A percentile compares a stretch with the other conserved stretches of the same genome.
Evolutionary conservation across 2,888 invertebrate genomes (phyloP).

Genomic region (Drosophila subquinaria): DNA sequence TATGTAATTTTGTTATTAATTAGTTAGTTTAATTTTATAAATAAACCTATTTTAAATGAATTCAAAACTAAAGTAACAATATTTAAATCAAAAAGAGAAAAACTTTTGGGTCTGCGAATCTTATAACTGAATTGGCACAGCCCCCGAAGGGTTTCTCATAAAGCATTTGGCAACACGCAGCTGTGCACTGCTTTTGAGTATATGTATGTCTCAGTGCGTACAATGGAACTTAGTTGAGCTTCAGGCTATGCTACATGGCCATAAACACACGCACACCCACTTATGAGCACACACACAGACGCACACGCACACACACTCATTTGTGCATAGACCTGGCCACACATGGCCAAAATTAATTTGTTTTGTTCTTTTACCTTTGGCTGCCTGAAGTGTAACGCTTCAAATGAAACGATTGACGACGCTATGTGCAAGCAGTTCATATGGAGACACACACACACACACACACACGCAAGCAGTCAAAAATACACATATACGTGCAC

Average conservation of each 20-base stretch:
- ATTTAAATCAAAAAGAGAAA: not conserved
- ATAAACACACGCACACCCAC: conserved; percentile 51
- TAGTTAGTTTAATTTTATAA: no score
- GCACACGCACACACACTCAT: conserved; percentile 10
- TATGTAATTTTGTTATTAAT: no score
- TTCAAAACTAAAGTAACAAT: not conserved
- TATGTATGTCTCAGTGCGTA: conserved; percentile 34
- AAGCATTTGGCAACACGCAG: conserved; percentile 48
- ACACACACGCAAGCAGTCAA: not conserved
- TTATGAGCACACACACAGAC: conserved; percentile 22
- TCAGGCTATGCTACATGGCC: conserved; percentile 40
- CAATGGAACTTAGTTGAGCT: conserved; percentile 39
- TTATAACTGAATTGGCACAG: conserved; percentile 27
- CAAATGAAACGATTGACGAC: conserved; percentile 73
- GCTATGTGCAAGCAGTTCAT: conserved; percentile 48
- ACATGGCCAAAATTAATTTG: conserved; percentile 75
- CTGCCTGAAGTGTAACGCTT: conserved; percentile 52
- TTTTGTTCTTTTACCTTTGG: conserved; percentile 72
- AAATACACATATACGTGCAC: conserved; percentile 32
- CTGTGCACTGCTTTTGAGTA: conserved; percentile 23
- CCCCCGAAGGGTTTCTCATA: conserved; percentile 35
- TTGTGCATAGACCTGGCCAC: conserved; percentile 39
- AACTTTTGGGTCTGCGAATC: not conserved
- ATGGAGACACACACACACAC: conserved; percentile 8
- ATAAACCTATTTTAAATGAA: not conserved